A percentile compares a stretch with the other conserved stretches of the same genome.
phyloP scores from a whole-genome alignment of 2,888 invertebrate genomes.

The Trachelus iudaicus region DNA sequence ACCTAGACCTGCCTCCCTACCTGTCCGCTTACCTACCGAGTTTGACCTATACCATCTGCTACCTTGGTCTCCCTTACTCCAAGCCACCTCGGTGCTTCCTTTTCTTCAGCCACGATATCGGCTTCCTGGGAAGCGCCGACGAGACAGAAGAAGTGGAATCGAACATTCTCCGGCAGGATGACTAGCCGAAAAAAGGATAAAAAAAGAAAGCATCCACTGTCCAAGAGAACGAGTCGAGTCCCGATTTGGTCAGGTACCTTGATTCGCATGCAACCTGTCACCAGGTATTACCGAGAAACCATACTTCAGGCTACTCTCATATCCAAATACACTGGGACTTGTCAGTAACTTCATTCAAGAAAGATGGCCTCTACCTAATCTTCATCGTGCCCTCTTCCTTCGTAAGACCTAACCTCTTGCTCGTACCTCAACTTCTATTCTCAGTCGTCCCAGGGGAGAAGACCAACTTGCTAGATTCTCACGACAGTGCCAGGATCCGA shows the following conservation, averaged over 20 bases:
- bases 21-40: not conserved
- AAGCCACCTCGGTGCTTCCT: not conserved
- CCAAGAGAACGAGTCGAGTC: not conserved
- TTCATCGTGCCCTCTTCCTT: not conserved
- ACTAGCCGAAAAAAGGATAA: not conserved
- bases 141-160: not conserved
- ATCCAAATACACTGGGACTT: not conserved
- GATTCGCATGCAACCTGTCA: slow-evolving; percentile 52
- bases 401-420: not conserved
- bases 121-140: not conserved
- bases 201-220: not conserved
- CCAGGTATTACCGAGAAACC: slow-evolving; percentile 47
- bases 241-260: slow-evolving; percentile 46
- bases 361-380: not conserved
- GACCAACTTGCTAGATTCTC: slow-evolving; percentile 24
- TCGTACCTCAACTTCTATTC: not conserved
- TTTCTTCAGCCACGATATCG: not conserved
- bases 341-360: not conserved
- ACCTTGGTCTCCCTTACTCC: not conserved
- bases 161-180: not conserved
- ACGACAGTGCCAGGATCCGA: slow-evolving; percentile 31
- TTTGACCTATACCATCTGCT: not conserved
- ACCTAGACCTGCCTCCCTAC: not conserved
- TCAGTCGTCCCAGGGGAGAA: not conserved
- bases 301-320: not conserved